These are phyloP conservation scores for Micronisus gabar DNA, from an alignment of 2,113 vertebrate genomes.

Conservation along the genomic window DNA sequence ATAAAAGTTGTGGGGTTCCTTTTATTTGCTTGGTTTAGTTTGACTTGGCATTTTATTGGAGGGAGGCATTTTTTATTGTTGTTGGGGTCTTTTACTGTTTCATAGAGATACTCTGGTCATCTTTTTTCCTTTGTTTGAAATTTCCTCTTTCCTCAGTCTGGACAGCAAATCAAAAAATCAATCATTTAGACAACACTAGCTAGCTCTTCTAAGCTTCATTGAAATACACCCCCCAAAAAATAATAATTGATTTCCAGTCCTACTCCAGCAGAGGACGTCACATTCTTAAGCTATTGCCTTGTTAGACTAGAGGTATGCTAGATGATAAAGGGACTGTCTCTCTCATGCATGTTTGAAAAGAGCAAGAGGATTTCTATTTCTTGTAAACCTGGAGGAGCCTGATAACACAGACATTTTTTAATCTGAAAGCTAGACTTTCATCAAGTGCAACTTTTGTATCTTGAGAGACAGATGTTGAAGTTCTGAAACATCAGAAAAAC, in stretches of 20 bases:
- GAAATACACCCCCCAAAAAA: neutral
- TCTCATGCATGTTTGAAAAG: neutral
- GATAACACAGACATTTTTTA: constrained; percentile 22
- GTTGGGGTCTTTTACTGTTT: neutral
- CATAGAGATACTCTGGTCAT: neutral
- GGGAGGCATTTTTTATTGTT: neutral
- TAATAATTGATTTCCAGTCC: constrained; percentile 34
- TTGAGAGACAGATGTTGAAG: neutral
- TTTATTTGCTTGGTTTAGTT: neutral
- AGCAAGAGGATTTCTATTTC: neutral
- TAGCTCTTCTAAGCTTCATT: neutral
- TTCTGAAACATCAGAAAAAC: neutral
- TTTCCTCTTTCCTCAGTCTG: neutral
- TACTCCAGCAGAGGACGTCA: neutral
- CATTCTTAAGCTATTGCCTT: neutral
- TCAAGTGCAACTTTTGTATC: neutral
- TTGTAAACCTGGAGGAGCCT: constrained; percentile 49
- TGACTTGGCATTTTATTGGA: neutral
- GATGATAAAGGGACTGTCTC: neutral
- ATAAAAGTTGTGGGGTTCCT: neutral
- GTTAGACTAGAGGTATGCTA: neutral
- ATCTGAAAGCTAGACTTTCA: constrained; percentile 36
- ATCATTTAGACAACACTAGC: neutral
- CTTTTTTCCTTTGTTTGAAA: neutral
- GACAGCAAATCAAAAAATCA: constrained; percentile 19